Percentiles rank a stretch among this genome's conserved stretches.
Conservation (phyloP, 2,113 vertebrate genomes). For the Rhipidura dahli region DNA sequence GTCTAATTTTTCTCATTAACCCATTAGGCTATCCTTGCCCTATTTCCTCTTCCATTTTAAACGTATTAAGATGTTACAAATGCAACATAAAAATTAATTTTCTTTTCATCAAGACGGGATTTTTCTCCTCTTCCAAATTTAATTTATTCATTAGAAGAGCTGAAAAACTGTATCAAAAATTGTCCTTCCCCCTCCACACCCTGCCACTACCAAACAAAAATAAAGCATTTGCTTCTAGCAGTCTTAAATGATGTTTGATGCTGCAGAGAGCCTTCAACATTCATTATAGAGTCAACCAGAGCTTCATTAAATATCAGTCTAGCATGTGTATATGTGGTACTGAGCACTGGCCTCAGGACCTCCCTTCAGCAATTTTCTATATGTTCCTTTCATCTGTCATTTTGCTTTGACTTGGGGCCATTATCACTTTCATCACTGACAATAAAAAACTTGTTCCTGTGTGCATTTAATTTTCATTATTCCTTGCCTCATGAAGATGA, state of each 20-base stretch:
- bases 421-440: slow-evolving; percentile 65
- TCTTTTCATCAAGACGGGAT: neutral
- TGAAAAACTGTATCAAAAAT: neutral
- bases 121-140: neutral
- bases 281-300: slow-evolving; percentile 54
- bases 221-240: slow-evolving; percentile 11
- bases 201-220: neutral
- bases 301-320: slow-evolving; percentile 65
- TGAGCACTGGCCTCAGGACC: slow-evolving; percentile 22
- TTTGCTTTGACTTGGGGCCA: slow-evolving; percentile 52
- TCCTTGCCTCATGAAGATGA: slow-evolving; percentile 36
- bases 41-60: neutral
- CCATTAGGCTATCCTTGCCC: neutral
- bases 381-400: slow-evolving; percentile 67
- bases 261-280: slow-evolving; percentile 61
- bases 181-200: neutral
- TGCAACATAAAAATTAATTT: neutral
- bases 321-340: slow-evolving; percentile 47
- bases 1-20: neutral
- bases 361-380: slow-evolving; percentile 42
- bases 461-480: slow-evolving; percentile 59
- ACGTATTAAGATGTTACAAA: neutral
- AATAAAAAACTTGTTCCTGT: slow-evolving; percentile 62
- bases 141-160: neutral
- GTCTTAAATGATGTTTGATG: slow-evolving; percentile 48